Conservation (phyloP, 2,888 invertebrate species). For the Sesamia inferens region DNA sequence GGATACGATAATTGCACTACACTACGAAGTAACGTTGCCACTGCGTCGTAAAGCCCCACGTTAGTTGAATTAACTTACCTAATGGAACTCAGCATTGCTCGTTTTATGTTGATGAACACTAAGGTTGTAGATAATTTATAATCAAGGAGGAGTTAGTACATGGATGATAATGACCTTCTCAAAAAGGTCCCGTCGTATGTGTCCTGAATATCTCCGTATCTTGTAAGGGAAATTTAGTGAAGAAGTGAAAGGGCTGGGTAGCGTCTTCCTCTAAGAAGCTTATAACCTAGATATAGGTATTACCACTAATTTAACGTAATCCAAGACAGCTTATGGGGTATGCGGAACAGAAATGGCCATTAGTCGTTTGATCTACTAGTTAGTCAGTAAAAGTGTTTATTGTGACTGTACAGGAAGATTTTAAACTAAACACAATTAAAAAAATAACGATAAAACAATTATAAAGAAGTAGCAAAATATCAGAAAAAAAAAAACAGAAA, state of each 20-base stretch:
- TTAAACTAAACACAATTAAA: too few species aligned
- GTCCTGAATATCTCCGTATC: background rate
- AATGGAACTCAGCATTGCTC: constrained; percentile 66
- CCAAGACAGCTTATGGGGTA: too few species aligned
- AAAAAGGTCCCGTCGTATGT: constrained; percentile 10
- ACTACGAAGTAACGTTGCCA: constrained; percentile 51
- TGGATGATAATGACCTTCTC: constrained; percentile 8
- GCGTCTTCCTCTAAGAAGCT: background rate
- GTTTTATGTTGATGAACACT: constrained; percentile 55
- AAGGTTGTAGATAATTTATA: constrained; percentile 55
- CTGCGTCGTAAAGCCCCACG: constrained; percentile 66
- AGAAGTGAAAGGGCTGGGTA: background rate
- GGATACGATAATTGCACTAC: constrained; percentile 66
- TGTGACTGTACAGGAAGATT: too few species aligned
- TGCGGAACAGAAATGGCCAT: too few species aligned
- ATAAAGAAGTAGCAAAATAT: too few species aligned
- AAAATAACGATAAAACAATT: too few species aligned
- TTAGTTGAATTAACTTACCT: constrained; percentile 69
- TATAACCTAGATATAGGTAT: background rate
- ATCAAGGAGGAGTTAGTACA: constrained; percentile 36
- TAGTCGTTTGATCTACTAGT: too few species aligned
- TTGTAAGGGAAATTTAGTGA: background rate
- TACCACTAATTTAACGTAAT: background rate
- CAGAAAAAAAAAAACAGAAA: too few species aligned
- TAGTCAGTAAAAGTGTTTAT: too few species aligned